Conservation (phyloP, 2,113 vertebrate species). For the Hyperoodon ampullatus region DNA sequence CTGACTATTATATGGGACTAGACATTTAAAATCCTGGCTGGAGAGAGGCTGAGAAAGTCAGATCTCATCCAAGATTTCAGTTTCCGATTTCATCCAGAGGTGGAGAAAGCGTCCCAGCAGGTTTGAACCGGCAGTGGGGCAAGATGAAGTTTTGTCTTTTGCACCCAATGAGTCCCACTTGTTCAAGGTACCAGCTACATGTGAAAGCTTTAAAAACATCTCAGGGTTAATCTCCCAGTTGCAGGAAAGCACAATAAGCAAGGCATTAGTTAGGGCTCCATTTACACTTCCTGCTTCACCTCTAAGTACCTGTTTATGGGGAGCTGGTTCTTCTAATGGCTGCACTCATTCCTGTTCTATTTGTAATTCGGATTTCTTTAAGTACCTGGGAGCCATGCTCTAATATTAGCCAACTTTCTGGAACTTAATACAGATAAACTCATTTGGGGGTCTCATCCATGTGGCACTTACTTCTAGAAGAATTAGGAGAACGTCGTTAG, state of each 20-base stretch:
- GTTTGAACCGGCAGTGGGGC: neutral
- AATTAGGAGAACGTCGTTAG: neutral
- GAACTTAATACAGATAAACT: neutral
- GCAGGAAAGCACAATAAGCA: neutral
- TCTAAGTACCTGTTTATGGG: neutral
- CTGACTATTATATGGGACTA: no score
- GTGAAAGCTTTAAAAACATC: neutral
- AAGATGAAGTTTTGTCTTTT: neutral
- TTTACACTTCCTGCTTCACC: neutral
- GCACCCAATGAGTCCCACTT: neutral
- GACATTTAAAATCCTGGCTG: neutral
- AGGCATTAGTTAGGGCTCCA: neutral
- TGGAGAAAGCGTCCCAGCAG: neutral
- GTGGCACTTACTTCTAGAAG: neutral
- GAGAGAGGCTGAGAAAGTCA: neutral
- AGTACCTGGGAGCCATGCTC: neutral
- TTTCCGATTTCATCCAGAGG: neutral
- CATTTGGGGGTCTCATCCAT: neutral
- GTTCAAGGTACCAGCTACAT: neutral
- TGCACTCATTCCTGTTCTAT: neutral
- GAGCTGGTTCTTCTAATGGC: neutral
- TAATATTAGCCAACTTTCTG: accelerated
- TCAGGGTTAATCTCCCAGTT: neutral
- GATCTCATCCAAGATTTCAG: neutral
- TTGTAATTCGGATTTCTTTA: neutral